Percentiles rank a stretch among this genome's conserved stretches.
Evolutionary conservation across 2,888 invertebrate species (phyloP).

Genomic region (Leptodirus hochenwartii): DNA sequence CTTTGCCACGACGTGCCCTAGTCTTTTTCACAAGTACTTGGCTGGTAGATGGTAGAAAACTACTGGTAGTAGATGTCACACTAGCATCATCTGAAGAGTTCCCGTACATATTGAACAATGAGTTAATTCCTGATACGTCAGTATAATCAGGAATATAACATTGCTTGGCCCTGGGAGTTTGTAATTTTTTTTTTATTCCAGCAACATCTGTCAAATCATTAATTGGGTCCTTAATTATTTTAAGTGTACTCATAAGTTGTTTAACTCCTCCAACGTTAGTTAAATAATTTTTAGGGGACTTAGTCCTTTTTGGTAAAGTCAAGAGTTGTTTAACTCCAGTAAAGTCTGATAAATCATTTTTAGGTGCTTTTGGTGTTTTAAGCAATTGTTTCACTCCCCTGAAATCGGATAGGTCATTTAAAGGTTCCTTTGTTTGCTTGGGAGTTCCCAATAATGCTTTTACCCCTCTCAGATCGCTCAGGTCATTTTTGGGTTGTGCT

Average conservation of each 20-base stretch:
- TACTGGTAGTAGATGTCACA: too few relatives aligned
- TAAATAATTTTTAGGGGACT: slow-evolving; percentile 21
- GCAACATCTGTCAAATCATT: slow-evolving; percentile 2
- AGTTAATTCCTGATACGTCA: too few relatives aligned
- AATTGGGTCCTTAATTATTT: slow-evolving; percentile 8
- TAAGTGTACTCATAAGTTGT: slow-evolving; percentile 16
- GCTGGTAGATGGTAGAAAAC: too few relatives aligned
- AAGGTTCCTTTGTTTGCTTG: slow-evolving; percentile 16
- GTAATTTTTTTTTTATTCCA: not conserved
- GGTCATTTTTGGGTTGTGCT: slow-evolving; percentile 24
- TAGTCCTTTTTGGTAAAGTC: slow-evolving; percentile 11
- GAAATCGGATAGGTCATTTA: slow-evolving; percentile 24
- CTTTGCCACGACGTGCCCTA: too few relatives aligned
- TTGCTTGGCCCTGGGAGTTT: slow-evolving; percentile 1
- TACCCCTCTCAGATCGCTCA: slow-evolving; percentile 23
- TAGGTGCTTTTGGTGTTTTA: slow-evolving; percentile 14
- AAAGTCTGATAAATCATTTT: slow-evolving; percentile 11
- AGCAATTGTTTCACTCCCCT: slow-evolving; percentile 13
- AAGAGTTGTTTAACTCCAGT: slow-evolving; percentile 11
- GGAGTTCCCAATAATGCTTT: slow-evolving; percentile 15
- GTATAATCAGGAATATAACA: too few relatives aligned
- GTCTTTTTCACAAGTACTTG: too few relatives aligned
- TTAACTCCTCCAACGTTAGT: slow-evolving; percentile 27
- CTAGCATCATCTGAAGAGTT: too few relatives aligned
- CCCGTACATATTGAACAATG: too few relatives aligned